A percentile compares a stretch with the other conserved stretches of the same genome.
Evolutionary conservation across 35 echinoderm and acorn worm genomes (phyloP).

Genomic region (Hemicentrotus pulcherrimus): DNA sequence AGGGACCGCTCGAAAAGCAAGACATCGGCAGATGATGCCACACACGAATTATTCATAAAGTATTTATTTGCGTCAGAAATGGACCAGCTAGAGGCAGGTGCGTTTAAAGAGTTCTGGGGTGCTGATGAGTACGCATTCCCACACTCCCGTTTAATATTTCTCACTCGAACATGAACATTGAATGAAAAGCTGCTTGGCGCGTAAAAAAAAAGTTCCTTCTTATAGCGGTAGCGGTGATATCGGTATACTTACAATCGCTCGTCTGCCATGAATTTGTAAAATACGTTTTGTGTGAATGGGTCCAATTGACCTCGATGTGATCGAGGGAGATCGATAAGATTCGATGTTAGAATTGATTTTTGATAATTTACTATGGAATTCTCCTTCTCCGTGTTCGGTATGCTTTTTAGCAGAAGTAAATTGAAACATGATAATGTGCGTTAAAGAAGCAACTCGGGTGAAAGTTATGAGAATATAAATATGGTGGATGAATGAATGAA

Average conservation of each 20-base stretch:
- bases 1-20: background rate
- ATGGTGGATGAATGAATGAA: too few relatives aligned
- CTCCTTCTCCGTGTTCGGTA: too few relatives aligned
- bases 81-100: background rate
- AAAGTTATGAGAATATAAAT: too few relatives aligned
- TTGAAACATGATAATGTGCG: too few relatives aligned
- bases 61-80: background rate
- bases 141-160: background rate
- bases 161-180: background rate
- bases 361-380: background rate
- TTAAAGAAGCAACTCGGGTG: too few relatives aligned
- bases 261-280: background rate
- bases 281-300: background rate
- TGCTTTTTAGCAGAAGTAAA: too few relatives aligned
- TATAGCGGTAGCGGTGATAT: background rate
- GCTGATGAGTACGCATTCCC: background rate
- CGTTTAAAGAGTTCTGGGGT: background rate
- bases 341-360: background rate
- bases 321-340: background rate
- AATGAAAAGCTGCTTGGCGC: background rate
- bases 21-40: background rate
- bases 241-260: background rate
- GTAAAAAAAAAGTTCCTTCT: background rate
- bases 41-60: background rate
- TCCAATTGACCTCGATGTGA: background rate